These are phyloP conservation scores for Anastatus disparis DNA, from an alignment of 1,140 invertebrate species.

Conservation along the genomic window DNA sequence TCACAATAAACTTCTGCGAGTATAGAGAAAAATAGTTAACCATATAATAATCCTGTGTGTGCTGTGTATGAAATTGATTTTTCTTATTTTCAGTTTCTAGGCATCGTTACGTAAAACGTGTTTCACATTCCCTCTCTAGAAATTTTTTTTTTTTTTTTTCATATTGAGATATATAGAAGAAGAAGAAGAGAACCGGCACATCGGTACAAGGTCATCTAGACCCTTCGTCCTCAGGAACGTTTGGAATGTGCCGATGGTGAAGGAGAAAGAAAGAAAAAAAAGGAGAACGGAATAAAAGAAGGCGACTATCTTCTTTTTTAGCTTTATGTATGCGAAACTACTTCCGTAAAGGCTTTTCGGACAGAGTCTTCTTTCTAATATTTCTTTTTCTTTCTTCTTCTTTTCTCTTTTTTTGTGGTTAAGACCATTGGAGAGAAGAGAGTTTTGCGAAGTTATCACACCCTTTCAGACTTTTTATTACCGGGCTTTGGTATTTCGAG, in stretches of 20 bases:
- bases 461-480: slow-evolving; percentile 32
- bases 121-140: not conserved
- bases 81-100: not conserved
- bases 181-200: not conserved
- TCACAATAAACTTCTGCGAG: no score
- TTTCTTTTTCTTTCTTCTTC: slow-evolving; percentile 31
- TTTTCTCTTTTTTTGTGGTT: not conserved
- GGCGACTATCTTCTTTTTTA: no score
- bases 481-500: no score
- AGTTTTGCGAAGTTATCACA: slow-evolving; percentile 28
- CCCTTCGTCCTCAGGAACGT: slow-evolving; percentile 42
- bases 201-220: slow-evolving; percentile 46
- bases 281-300: not conserved
- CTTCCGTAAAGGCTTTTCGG: slow-evolving; percentile 49
- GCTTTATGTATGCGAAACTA: slow-evolving; percentile 40
- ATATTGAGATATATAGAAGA: slow-evolving; percentile 23
- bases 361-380: slow-evolving; percentile 8
- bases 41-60: no score
- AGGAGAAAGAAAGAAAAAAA: slow-evolving; percentile 37
- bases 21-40: no score
- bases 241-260: no score
- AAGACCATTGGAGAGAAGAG: no score
- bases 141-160: no score
- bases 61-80: not conserved
- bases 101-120: not conserved